Conservation (phyloP, 1,140 invertebrate genomes). For the Ceratina calcarata region DNA sequence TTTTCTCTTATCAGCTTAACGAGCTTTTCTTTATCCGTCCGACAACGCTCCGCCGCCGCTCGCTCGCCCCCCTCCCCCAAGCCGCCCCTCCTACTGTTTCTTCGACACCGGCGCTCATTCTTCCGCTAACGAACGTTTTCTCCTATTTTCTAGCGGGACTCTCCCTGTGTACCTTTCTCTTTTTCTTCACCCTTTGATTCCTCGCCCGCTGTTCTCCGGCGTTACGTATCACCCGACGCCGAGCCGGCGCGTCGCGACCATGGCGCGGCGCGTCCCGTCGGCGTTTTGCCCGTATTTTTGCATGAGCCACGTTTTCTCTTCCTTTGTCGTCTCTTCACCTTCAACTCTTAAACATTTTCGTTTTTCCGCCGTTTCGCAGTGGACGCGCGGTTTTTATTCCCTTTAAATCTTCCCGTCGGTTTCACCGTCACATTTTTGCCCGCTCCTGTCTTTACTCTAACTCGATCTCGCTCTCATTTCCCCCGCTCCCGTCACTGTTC, state of each 20-base stretch:
- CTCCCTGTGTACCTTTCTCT: neutral
- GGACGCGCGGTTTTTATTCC: neutral
- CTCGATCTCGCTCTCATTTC: neutral
- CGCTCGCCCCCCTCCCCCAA: neutral
- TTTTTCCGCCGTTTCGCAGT: neutral
- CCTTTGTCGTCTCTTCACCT: constrained; percentile 32
- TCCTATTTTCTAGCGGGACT: neutral
- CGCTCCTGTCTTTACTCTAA: neutral
- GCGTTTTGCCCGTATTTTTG: constrained; percentile 5
- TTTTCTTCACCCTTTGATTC: constrained; percentile 23
- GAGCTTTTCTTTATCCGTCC: constrained; percentile 51
- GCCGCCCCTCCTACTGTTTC: neutral
- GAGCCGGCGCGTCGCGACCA: too few relatives aligned
- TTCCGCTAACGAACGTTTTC: constrained; percentile 13
- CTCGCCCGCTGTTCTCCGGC: neutral
- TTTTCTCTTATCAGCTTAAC: constrained; percentile 57
- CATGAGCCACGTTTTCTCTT: constrained; percentile 12
- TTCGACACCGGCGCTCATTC: neutral
- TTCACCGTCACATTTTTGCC: neutral
- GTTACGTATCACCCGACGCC: neutral
- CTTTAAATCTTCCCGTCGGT: constrained; percentile 5
- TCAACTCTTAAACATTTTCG: constrained; percentile 13
- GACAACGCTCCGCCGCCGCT: constrained; percentile 7
- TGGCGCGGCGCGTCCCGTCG: neutral
- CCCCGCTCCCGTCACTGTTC: neutral